Evolutionary conservation across 2,113 vertebrate species (phyloP).

Genomic region (Spizaetus ornatus): DNA sequence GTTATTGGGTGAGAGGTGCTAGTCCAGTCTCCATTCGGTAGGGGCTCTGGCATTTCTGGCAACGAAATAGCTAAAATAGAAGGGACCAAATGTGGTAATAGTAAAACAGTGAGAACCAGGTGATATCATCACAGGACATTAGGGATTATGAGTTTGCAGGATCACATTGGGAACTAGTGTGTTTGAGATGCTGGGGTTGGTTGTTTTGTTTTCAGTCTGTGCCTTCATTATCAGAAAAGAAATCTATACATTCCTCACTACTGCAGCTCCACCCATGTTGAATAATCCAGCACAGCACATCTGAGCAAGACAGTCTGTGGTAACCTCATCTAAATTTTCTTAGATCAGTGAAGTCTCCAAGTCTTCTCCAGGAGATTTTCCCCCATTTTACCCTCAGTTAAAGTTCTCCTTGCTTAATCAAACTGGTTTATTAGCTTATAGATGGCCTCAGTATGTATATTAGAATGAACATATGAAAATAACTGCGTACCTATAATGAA

Average conservation of each 20-base stretch:
- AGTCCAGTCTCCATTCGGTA: background rate
- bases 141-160: background rate
- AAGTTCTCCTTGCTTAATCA: background rate
- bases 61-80: background rate
- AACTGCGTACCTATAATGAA: rapidly evolving
- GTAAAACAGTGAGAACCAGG: background rate
- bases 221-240: background rate
- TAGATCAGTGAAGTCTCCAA: background rate
- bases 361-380: background rate
- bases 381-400: background rate
- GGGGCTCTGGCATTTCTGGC: background rate
- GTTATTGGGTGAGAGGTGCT: background rate
- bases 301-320: background rate
- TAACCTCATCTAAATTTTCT: background rate
- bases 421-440: background rate
- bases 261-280: background rate
- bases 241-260: background rate
- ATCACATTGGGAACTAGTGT: background rate
- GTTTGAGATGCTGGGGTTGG: background rate
- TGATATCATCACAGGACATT: background rate
- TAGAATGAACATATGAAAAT: background rate
- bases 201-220: background rate
- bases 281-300: background rate
- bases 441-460: background rate
- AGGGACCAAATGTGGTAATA: background rate